These are phyloP conservation scores for Myopa tessellatipennis DNA, from an alignment of 2,888 invertebrate species.

Conservation along the genomic window DNA sequence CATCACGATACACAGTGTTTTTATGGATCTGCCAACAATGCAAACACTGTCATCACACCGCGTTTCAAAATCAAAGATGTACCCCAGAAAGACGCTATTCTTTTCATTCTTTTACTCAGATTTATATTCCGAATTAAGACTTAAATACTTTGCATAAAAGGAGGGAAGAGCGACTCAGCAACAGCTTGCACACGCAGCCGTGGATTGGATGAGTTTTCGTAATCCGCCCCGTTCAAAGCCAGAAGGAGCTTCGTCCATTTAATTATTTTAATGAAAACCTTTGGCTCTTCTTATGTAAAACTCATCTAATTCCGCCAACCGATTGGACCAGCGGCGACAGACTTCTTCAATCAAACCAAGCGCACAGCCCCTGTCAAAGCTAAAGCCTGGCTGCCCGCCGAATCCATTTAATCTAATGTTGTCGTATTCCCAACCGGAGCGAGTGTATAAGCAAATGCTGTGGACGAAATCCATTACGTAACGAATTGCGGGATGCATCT, in stretches of 20 bases:
- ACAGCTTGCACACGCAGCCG: no score
- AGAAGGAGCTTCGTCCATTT: slow-evolving; percentile 2
- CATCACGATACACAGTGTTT: no score
- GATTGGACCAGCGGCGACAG: neutral
- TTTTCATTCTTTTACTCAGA: no score
- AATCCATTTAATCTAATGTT: slow-evolving; percentile 36
- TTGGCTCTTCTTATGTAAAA: slow-evolving; percentile 18
- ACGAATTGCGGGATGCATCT: slow-evolving; percentile 9
- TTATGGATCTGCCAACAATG: no score
- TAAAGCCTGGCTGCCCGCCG: neutral
- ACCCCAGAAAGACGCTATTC: no score
- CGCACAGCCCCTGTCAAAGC: slow-evolving; percentile 1
- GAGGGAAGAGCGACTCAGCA: no score
- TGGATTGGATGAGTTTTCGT: no score
- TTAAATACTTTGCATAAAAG: no score
- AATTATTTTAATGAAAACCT: slow-evolving; percentile 37
- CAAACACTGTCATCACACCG: neutral
- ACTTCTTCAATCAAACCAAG: neutral
- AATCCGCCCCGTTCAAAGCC: no score
- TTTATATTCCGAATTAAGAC: no score
- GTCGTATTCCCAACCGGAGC: slow-evolving; percentile 13
- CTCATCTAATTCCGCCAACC: slow-evolving; percentile 25
- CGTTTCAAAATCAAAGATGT: no score
- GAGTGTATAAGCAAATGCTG: neutral
- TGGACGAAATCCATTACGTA: slow-evolving; percentile 28